Evolutionary conservation across 2,797 vertebrate genomes (phyloP), one percentile per base, ranked within the genome.

Genomic region (Nannoperca australis): DNA sequence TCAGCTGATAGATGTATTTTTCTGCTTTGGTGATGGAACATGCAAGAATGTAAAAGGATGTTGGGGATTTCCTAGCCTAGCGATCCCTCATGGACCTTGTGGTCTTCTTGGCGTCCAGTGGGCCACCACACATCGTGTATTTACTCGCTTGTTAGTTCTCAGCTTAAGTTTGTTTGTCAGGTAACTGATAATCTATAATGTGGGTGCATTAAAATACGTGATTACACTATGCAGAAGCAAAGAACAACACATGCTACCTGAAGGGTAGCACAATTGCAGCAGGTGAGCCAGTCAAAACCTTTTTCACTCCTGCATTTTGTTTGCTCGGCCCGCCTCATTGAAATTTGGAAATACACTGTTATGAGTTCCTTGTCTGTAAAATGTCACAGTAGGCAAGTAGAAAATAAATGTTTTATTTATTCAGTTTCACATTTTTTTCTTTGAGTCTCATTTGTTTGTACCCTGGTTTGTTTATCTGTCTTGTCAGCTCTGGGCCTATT

Each of bases 401-500:
- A 73, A 70, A 67, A 53, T 53, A n/a, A 5, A 49, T 27, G 7
- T 67, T 34, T 70, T 55, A 65, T 77, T 58, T 54, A 51, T 72
- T 59, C 51, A 17, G 24, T 64, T 75, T 71, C 47, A 17, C 0
- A 9, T 30, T 36, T 67, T 66, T 32, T 71, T n/a, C 42, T 50
- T 30, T 34, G 14, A 8, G 22, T 69, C 61, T 60, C n/a, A 27
- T 45, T 42, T 42, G 44, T 64, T 34, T 42, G 15, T 36, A 40
- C 55, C 45, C 24, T 70, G 27, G 53, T 50, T 70, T 76, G 20
- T n/a, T 70, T 82, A 42, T 78, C n/a, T 32, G 32, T 67, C 32
- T 70, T 50, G 38, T 70, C 70, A 73, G 69, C 49, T 30, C 20
- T 8, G 17, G 34, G 67, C 15, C 53, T 45, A 30, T 60, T 4